A percentile compares a stretch with the other conserved stretches of the same genome.
Conservation (phyloP, 2,888 invertebrate genomes). For the Acronicta leporina region DNA sequence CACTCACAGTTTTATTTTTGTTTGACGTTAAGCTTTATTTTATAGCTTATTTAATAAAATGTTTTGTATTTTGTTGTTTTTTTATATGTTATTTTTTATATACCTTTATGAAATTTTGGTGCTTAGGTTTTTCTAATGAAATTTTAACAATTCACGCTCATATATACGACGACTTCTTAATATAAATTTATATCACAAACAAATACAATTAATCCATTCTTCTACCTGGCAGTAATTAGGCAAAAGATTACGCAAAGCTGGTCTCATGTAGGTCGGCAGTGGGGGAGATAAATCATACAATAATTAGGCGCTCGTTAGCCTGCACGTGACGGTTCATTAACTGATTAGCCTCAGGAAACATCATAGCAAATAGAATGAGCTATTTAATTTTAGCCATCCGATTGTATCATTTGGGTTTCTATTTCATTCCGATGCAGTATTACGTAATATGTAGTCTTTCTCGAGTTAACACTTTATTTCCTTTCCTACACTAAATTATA, state of each 20-base stretch:
- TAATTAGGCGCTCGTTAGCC: conserved; percentile 74
- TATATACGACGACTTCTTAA: no score
- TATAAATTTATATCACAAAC: no score
- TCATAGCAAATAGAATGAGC: conserved; percentile 55
- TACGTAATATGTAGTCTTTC: no score
- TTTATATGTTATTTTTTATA: neutral
- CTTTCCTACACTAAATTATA: no score
- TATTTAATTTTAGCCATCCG: conserved; percentile 27
- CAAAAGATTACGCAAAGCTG: conserved; percentile 18
- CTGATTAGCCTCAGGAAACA: conserved; percentile 66
- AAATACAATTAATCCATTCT: neutral
- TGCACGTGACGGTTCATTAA: conserved; percentile 73
- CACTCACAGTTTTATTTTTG: no score
- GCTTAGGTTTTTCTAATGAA: no score
- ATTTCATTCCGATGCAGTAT: neutral
- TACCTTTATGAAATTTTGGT: neutral
- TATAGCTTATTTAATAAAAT: no score
- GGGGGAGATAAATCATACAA: conserved; percentile 62
- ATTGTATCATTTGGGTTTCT: conserved; percentile 1
- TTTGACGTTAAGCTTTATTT: no score
- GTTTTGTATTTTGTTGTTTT: no score
- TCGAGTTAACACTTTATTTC: no score
- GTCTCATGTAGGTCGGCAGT: conserved; percentile 23
- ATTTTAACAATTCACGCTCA: no score
- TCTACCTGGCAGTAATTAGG: conserved; percentile 25